phyloP scores from a whole-genome alignment of 2,113 vertebrate species.

The Thalassoma bifasciatum region DNA sequence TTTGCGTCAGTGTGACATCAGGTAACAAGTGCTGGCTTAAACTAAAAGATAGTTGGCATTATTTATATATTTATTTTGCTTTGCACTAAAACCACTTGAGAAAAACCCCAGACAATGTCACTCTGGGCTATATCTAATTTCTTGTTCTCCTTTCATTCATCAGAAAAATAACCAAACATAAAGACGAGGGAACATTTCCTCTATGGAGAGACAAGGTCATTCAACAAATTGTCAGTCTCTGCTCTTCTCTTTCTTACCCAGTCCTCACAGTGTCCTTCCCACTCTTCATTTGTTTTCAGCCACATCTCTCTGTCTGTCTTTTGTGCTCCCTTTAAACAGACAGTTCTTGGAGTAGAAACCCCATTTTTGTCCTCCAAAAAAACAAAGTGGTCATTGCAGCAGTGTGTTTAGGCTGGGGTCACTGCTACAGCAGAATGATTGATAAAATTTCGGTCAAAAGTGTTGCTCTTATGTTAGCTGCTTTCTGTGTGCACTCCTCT shows the following conservation, averaged over 20 bases:
- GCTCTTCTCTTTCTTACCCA: background rate
- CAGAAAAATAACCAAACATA: background rate
- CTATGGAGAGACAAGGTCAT: slow-evolving; percentile 18
- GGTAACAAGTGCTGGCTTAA: background rate
- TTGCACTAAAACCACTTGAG: background rate
- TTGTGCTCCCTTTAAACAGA: slow-evolving; percentile 9
- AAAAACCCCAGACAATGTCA: slow-evolving; percentile 23
- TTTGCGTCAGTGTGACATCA: background rate
- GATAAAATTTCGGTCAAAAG: slow-evolving; percentile 18
- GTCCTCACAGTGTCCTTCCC: background rate
- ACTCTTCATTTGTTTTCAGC: background rate
- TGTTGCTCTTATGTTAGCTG: slow-evolving; percentile 24
- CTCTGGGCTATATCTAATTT: background rate
- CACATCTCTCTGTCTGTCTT: background rate
- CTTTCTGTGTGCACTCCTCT: background rate
- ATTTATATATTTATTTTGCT: background rate
- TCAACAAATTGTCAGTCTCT: slow-evolving; percentile 15
- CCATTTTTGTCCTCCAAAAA: slow-evolving; percentile 6
- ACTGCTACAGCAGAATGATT: background rate
- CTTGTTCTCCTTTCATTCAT: slow-evolving; percentile 7
- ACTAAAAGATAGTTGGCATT: background rate
- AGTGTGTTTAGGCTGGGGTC: slow-evolving; percentile 6
- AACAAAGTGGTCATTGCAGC: slow-evolving; percentile 34
- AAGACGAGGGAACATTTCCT: background rate
- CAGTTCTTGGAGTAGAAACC: slow-evolving; percentile 2